phyloP scores from a whole-genome alignment of 23 tunicate species.

The Halocynthia roretzi region DNA sequence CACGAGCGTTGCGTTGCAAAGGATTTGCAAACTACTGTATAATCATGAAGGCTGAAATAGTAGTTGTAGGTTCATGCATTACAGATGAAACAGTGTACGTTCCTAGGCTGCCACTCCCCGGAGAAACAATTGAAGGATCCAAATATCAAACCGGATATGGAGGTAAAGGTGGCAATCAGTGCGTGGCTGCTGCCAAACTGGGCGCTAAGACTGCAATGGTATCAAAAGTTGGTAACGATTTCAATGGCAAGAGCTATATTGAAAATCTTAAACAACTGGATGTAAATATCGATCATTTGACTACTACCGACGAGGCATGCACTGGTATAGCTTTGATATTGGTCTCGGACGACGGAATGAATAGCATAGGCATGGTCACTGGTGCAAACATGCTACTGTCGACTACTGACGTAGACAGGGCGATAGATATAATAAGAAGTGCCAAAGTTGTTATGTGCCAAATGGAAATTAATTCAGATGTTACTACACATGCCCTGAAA shows the following conservation, averaged over 20 bases:
- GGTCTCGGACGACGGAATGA: constrained; percentile 56
- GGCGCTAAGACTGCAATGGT: constrained; percentile 72
- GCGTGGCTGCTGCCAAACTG: constrained; percentile 81
- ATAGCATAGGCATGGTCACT: constrained; percentile 56
- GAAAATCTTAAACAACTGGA: constrained; percentile 37
- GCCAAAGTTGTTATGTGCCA: constrained; percentile 77
- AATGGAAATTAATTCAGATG: constrained; percentile 38
- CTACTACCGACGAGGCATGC: constrained; percentile 21
- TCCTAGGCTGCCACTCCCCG: constrained; percentile 54
- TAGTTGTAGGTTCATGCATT: constrained; percentile 77
- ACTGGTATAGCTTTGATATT: constrained; percentile 91
- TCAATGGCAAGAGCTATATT: constrained; percentile 49
- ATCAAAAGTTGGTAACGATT: constrained; percentile 74
- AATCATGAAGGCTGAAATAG: constrained; percentile 32
- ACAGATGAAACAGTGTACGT: constrained; percentile 67
- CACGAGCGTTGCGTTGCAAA: too few species aligned
- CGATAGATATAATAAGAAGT: background rate
- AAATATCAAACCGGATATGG: constrained; percentile 74
- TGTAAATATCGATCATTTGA: constrained; percentile 31
- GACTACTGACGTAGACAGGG: constrained; percentile 29
- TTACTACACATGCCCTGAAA: constrained; percentile 48
- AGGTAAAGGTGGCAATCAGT: constrained; percentile 96
- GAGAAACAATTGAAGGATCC: constrained; percentile 74
- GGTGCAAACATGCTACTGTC: constrained; percentile 74
- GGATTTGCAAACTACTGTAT: background rate